phyloP scores from a whole-genome alignment of 1,140 invertebrate species.

The Tetragnatha versicolor region DNA sequence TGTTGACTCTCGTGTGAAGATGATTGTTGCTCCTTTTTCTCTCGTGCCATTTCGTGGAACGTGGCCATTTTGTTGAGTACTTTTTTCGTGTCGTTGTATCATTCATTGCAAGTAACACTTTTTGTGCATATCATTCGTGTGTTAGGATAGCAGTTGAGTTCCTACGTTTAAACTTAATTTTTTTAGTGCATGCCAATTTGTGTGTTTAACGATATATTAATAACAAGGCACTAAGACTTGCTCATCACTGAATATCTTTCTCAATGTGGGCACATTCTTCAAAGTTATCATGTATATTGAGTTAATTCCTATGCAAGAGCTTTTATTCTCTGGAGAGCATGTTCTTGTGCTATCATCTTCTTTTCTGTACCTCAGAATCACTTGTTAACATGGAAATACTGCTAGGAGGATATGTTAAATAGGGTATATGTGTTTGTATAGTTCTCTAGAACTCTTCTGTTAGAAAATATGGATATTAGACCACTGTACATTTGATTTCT shows the following conservation, averaged over 20 bases:
- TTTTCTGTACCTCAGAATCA: constrained; percentile 9
- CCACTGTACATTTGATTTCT: not conserved
- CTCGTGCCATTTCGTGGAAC: too few species aligned
- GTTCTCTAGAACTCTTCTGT: too few species aligned
- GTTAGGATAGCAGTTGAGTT: not conserved
- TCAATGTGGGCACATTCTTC: not conserved
- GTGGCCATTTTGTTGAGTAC: too few species aligned
- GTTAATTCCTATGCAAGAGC: constrained; percentile 49
- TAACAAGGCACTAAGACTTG: constrained; percentile 1
- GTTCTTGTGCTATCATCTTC: constrained; percentile 12
- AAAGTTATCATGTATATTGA: not conserved
- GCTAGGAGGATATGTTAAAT: not conserved
- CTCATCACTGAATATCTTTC: not conserved
- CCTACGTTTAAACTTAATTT: not conserved
- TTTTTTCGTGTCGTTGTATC: too few species aligned
- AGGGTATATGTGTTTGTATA: not conserved
- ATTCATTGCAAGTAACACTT: too few species aligned
- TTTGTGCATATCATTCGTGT: not conserved
- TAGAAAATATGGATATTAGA: constrained; percentile 6
- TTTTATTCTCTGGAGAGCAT: constrained; percentile 46
- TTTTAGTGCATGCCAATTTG: not conserved
- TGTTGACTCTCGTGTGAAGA: too few species aligned
- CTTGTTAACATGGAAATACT: not conserved
- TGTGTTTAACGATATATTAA: not conserved
- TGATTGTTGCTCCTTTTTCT: too few species aligned